phyloP scores from a whole-genome alignment of 1,140 invertebrate genomes.

The Drosophila carrolli region DNA sequence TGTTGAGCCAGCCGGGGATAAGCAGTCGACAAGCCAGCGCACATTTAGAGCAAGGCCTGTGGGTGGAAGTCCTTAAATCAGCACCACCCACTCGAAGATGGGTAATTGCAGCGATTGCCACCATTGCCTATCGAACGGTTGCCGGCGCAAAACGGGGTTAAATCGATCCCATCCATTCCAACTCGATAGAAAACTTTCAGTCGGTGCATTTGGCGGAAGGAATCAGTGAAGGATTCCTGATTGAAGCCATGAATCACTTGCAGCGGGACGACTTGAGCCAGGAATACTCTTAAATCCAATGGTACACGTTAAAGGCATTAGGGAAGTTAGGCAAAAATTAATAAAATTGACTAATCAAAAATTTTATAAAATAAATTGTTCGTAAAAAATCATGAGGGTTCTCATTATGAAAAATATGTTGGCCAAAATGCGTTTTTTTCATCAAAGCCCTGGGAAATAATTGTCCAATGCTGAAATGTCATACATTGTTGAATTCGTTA shows the following conservation, averaged over 20 bases:
- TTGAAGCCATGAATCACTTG: neutral
- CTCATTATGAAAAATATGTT: too few species aligned
- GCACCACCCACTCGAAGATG: constrained; percentile 1
- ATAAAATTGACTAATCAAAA: too few species aligned
- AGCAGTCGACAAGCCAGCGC: constrained; percentile 9
- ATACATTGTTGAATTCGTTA: too few species aligned
- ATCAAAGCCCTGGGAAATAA: too few species aligned
- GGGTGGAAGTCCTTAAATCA: constrained; percentile 14
- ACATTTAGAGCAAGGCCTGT: constrained; percentile 20
- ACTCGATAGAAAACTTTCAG: neutral
- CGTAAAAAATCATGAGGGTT: too few species aligned
- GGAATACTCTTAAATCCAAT: too few species aligned
- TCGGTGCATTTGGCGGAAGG: neutral
- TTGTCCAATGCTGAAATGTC: too few species aligned
- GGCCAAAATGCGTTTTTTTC: too few species aligned
- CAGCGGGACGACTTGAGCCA: neutral
- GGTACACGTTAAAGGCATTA: too few species aligned
- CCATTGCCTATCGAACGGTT: constrained; percentile 10
- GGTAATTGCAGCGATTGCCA: constrained; percentile 26
- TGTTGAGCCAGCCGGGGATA: constrained; percentile 52
- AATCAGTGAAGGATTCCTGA: constrained; percentile 1
- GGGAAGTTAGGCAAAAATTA: too few species aligned
- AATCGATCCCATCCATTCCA: constrained; percentile 3
- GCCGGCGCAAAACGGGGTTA: neutral
- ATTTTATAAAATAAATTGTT: too few species aligned